Evolutionary conservation across 2,888 invertebrate genomes (phyloP).

Genomic region (Drosophila hamatofila): DNA sequence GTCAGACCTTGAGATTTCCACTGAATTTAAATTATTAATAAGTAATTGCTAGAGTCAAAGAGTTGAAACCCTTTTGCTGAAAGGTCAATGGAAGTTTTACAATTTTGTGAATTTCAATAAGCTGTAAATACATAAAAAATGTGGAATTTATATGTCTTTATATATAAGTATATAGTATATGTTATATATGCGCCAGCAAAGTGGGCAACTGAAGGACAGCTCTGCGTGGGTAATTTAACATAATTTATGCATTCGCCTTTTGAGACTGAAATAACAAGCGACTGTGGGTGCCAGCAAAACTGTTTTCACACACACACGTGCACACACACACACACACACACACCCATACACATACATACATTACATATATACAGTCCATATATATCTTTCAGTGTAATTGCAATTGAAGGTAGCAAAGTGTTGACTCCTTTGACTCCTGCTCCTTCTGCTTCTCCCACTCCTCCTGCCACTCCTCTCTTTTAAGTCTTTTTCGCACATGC

Average conservation of each 20-base stretch:
- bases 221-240: conserved; percentile 65
- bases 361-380: background rate
- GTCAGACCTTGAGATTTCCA: background rate
- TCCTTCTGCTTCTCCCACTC: background rate
- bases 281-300: conserved; percentile 37
- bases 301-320: conserved; percentile 10
- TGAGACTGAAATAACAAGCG: conserved; percentile 63
- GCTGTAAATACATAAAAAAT: conserved; percentile 46
- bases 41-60: background rate
- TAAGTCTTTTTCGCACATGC: conserved; percentile 51
- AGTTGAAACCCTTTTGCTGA: background rate
- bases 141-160: conserved; percentile 8
- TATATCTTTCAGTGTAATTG: conserved; percentile 55
- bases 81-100: background rate
- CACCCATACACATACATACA: background rate
- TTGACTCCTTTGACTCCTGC: conserved; percentile 13
- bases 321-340: background rate
- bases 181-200: background rate
- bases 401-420: conserved; percentile 67
- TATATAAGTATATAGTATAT: background rate
- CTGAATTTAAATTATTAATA: background rate
- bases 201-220: conserved; percentile 22
- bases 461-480: background rate
- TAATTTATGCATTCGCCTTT: conserved; percentile 77
- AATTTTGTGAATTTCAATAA: background rate